phyloP scores from a whole-genome alignment of 1,140 invertebrate genomes.

The Portunus trituberculatus region DNA sequence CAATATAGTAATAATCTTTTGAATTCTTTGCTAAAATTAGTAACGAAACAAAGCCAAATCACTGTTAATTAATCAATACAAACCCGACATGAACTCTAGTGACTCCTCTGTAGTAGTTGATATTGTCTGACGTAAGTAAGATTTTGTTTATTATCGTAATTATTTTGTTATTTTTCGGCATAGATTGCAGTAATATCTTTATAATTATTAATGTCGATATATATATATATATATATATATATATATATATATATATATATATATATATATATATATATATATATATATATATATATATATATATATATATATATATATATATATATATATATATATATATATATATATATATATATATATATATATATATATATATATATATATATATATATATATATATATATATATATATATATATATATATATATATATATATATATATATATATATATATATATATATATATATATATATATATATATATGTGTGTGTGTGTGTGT shows the following conservation, averaged over 20 bases:
- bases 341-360: constrained; percentile 60
- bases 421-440: constrained; percentile 50
- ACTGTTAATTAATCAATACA: too few species aligned
- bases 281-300: constrained; percentile 47
- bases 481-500: constrained; percentile 54
- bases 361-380: constrained; percentile 54
- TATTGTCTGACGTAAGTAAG: too few species aligned
- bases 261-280: constrained; percentile 52
- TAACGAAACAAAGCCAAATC: too few species aligned
- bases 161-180: too few species aligned
- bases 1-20: too few species aligned
- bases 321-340: constrained; percentile 68
- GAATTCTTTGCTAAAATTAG: too few species aligned
- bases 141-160: too few species aligned
- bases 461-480: constrained; percentile 55
- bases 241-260: constrained; percentile 16
- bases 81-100: too few species aligned
- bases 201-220: too few species aligned
- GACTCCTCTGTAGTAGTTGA: too few species aligned
- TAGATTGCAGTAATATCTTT: too few species aligned
- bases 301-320: constrained; percentile 57
- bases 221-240: too few species aligned
- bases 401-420: constrained; percentile 64
- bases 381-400: constrained; percentile 65
- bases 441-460: constrained; percentile 34